Conservation (phyloP, 2,113 vertebrate species). For the Paramormyrops kingsleyae region DNA sequence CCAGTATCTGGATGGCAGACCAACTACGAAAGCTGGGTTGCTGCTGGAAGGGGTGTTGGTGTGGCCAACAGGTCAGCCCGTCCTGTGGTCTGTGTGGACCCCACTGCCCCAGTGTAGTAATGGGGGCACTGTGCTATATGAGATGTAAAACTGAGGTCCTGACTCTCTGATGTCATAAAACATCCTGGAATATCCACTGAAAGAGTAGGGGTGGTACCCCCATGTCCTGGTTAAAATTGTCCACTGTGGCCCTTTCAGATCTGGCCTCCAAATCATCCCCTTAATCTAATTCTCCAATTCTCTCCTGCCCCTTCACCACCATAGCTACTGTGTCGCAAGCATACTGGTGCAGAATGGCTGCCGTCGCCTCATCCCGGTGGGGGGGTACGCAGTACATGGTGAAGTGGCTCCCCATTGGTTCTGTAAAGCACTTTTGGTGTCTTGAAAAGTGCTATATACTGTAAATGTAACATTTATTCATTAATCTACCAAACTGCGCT, state of each 20-base stretch:
- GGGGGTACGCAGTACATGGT: background rate
- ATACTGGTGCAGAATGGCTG: background rate
- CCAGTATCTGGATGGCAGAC: background rate
- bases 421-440: background rate
- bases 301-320: background rate
- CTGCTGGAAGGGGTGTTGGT: background rate
- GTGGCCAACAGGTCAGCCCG: too few relatives aligned
- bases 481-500: background rate
- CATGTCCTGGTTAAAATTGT: background rate
- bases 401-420: background rate
- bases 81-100: too few relatives aligned
- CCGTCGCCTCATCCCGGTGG: background rate
- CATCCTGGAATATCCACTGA: background rate
- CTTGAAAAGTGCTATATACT: background rate
- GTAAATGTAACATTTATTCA: background rate
- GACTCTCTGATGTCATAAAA: background rate
- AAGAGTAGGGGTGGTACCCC: background rate
- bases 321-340: background rate
- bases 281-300: background rate
- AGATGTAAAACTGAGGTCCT: background rate
- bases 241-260: background rate
- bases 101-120: too few relatives aligned
- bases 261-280: background rate
- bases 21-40: background rate
- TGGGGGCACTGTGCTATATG: background rate